Conservation (phyloP, 2,113 vertebrate species). For the Stomatorhinus ivindoensis region DNA sequence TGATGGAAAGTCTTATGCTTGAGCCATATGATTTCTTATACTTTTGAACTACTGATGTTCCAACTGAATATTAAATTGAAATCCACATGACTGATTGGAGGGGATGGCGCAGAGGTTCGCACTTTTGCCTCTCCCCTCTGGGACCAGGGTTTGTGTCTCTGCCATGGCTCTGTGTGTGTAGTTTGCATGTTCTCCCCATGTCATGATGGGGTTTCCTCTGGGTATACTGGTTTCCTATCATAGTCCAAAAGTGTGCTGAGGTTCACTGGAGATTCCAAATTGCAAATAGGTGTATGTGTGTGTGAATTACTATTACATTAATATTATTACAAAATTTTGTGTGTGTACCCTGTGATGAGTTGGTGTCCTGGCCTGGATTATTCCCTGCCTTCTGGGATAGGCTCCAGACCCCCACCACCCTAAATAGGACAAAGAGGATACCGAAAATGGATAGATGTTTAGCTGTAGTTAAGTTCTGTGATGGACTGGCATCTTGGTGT, state of each 20-base stretch:
- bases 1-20: not conserved
- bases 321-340: not conserved
- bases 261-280: not conserved
- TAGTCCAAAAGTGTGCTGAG: not conserved
- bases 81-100: not conserved
- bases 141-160: not conserved
- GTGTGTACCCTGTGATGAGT: not conserved
- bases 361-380: not conserved
- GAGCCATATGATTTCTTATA: not conserved
- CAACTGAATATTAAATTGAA: not conserved
- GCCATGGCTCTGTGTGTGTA: not conserved
- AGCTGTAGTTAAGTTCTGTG: not conserved
- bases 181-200: not conserved
- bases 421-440: not conserved
- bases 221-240: not conserved
- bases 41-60: not conserved
- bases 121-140: not conserved
- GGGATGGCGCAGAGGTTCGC: not conserved
- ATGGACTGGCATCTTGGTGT: not conserved
- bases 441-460: not conserved
- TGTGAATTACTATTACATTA: not conserved
- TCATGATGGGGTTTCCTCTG: not conserved
- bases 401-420: not conserved
- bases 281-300: not conserved
- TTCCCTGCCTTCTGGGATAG: not conserved